Conservation (phyloP, 1,140 invertebrate species). For the Akabosia matsudoensis region DNA sequence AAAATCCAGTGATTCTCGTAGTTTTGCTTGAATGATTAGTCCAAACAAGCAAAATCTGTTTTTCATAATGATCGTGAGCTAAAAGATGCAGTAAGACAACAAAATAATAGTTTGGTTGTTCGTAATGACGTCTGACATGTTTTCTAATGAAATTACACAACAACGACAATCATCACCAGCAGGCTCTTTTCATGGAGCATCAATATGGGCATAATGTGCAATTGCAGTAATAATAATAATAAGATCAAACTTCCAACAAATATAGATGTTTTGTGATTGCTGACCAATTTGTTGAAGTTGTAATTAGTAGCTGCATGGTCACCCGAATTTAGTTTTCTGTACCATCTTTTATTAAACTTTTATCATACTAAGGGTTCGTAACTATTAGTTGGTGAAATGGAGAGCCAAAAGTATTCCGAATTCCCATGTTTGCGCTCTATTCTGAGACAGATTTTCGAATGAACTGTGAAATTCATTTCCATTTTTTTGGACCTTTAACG, state of each 20-base stretch:
- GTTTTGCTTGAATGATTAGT: conserved; percentile 7
- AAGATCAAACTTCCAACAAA: not conserved
- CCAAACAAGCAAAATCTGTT: not conserved
- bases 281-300: too few relatives aligned
- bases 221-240: not conserved
- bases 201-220: not conserved
- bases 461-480: too few relatives aligned
- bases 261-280: not conserved
- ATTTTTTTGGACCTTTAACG: too few relatives aligned
- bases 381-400: too few relatives aligned
- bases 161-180: not conserved
- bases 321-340: too few relatives aligned
- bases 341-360: too few relatives aligned
- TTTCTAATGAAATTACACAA: not conserved
- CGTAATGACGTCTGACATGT: not conserved
- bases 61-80: not conserved
- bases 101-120: conserved; percentile 1
- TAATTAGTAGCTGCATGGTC: too few relatives aligned
- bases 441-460: too few relatives aligned
- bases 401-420: too few relatives aligned
- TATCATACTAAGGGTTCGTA: too few relatives aligned
- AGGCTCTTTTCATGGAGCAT: not conserved
- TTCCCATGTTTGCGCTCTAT: too few relatives aligned
- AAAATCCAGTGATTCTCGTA: not conserved
- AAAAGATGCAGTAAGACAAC: not conserved